Evolutionary conservation across 2,113 vertebrate genomes (phyloP), one percentile per base, ranked within the genome.

Genomic region (Polypterus senegalus): DNA sequence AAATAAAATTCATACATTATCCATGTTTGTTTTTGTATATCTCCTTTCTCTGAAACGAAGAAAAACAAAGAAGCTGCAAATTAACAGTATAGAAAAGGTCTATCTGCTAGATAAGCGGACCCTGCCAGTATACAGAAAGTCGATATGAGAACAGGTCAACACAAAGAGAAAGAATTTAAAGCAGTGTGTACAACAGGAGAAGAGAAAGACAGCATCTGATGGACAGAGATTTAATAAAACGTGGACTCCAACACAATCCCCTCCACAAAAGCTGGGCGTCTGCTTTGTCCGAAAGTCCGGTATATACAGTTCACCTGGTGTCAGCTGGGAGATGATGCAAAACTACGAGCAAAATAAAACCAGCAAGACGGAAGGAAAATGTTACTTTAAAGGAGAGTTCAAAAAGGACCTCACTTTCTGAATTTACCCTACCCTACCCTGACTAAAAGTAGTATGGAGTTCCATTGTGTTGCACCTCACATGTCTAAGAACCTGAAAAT

Each of bases 321-420:
- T 27, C 5, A 11, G 54, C 54, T 55, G 54, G 54, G 10, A 68
- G 5, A 56, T 66, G 63, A 66, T 47, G 43, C 49, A 58, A 62
- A 4, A 62, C 62, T 58, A 6, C 61, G 59, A 58, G 61, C 57
- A 63, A 66, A 66, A 57, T 54, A 54, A 67, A 58, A 60, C 66
- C 63, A 61, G 55, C 68, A 61, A 59, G 55, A 62, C 9, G 43
- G 47, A 62, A 48, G 49, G 60, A 48, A 54, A 43, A 46, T 11
- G 47, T 59, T 47, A 54, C 46, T 63, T 7, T 47, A 61, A 61
- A 69, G 9, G 60, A 54, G 65, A 48, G 64, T 55, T 52, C 27
- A 27, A 27, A 27, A 27, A 27, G 27, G 27, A 27, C 27, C 27
- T 27, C 27, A 27, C 27, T 27, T 27, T 27, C 27, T 27, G 27